These are phyloP conservation scores for Rhagologus leucostigma DNA, from an alignment of 2,113 vertebrate genomes.

Conservation along the genomic window DNA sequence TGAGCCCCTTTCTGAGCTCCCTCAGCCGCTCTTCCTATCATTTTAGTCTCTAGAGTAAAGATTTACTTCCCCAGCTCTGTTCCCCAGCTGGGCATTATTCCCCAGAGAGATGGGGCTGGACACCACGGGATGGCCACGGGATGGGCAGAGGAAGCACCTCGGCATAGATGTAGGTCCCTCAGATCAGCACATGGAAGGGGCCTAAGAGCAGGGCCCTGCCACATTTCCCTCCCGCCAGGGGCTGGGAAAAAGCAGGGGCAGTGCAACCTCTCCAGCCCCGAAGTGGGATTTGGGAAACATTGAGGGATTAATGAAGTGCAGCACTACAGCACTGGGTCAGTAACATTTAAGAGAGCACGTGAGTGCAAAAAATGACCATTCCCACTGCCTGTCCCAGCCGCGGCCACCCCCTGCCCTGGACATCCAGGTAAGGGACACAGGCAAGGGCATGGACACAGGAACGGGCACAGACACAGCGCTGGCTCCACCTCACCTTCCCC, in stretches of 20 bases:
- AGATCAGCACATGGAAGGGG: neutral
- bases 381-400: neutral
- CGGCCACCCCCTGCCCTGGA: neutral
- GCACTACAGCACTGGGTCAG: neutral
- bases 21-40: neutral
- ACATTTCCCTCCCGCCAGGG: neutral
- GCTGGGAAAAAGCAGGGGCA: neutral
- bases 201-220: neutral
- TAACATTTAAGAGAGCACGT: rapidly evolving
- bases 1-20: neutral
- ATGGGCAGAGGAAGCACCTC: neutral
- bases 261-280: neutral
- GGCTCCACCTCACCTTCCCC: neutral
- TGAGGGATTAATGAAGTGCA: neutral
- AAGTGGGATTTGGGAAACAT: neutral
- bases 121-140: rapidly evolving
- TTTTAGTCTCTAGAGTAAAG: neutral
- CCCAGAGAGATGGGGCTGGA: neutral
- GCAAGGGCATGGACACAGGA: rapidly evolving
- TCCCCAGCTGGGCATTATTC: neutral
- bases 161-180: rapidly evolving
- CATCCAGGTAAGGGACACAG: neutral
- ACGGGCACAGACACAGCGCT: rapidly evolving
- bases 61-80: neutral
- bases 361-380: neutral